A percentile compares a stretch with the other conserved stretches of the same genome.
These are phyloP conservation scores for Keiferia lycopersicella DNA, from an alignment of 2,888 invertebrate genomes.

Conservation along the genomic window DNA sequence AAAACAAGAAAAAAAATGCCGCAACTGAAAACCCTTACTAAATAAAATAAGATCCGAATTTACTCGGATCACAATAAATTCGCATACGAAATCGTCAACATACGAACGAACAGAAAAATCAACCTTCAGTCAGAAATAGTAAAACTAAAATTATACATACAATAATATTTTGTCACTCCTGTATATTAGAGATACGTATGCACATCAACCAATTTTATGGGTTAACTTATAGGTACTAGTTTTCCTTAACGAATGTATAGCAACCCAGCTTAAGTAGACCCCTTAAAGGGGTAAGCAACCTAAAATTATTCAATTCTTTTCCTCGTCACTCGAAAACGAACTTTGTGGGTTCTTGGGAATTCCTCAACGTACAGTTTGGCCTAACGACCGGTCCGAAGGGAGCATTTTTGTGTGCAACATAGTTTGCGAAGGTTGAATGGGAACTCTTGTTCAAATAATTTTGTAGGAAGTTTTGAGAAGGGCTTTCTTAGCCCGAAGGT, in stretches of 20 bases:
- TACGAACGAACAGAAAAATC: slow-evolving; percentile 31
- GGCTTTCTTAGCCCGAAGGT: slow-evolving; percentile 62
- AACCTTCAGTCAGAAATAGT: slow-evolving; percentile 27
- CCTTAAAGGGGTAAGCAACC: slow-evolving; percentile 36
- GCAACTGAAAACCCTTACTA: slow-evolving; percentile 35
- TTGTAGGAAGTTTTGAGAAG: slow-evolving; percentile 70
- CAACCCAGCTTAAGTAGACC: slow-evolving; percentile 28
- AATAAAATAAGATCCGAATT: slow-evolving; percentile 42
- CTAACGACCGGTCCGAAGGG: slow-evolving; percentile 39
- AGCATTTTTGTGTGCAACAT: slow-evolving; percentile 49
- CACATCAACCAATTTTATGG: no score
- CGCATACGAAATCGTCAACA: slow-evolving; percentile 43
- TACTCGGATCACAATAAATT: slow-evolving; percentile 50
- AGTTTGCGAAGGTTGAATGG: slow-evolving; percentile 35
- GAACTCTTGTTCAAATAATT: slow-evolving; percentile 71
- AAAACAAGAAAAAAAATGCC: slow-evolving; percentile 27
- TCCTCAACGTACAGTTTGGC: slow-evolving; percentile 27
- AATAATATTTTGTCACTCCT: slow-evolving; percentile 46
- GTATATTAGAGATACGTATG: no score
- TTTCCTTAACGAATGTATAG: slow-evolving; percentile 37
- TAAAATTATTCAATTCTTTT: slow-evolving; percentile 33
- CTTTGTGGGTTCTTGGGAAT: slow-evolving; percentile 5
- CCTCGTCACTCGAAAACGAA: slow-evolving; percentile 34
- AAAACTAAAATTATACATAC: slow-evolving; percentile 21
- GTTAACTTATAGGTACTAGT: no score